These are phyloP conservation scores for Silurus glanis DNA, from an alignment of 2,113 vertebrate species.

Conservation along the genomic window DNA sequence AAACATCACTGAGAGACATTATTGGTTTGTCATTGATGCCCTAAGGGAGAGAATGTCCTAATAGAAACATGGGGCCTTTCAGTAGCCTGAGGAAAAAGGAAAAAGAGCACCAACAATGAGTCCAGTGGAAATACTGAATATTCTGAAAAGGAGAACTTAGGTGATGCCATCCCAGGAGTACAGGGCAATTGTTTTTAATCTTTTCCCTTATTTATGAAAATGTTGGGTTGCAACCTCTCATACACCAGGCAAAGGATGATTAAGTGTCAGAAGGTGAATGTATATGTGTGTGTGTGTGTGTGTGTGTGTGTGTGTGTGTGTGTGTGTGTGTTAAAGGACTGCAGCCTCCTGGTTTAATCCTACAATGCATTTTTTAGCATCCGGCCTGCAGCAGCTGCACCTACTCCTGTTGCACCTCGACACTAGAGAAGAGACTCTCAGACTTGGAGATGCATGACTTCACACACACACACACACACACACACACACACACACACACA, in stretches of 20 bases:
- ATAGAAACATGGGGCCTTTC: neutral
- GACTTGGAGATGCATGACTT: conserved; percentile 14
- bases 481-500: too few species aligned
- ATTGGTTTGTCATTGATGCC: conserved; percentile 22
- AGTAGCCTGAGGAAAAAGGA: neutral
- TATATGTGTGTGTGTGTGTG: conserved; percentile 8
- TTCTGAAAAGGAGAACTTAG: neutral
- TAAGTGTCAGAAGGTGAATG: neutral
- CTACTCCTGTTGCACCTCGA: conserved; percentile 27
- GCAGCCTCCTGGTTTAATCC: conserved; percentile 18
- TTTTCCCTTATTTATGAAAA: too few species aligned
- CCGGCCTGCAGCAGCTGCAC: conserved; percentile 43
- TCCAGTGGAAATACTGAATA: neutral
- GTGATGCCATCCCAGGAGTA: neutral
- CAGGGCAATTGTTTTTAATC: neutral
- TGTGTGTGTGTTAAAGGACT: conserved; percentile 3
- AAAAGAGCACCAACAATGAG: neutral
- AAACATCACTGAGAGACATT: conserved; percentile 55
- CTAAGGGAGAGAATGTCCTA: neutral
- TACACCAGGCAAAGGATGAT: neutral
- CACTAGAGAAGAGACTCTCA: conserved; percentile 4
- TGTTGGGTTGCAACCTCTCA: too few species aligned
- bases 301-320: conserved; percentile 14
- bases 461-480: neutral
- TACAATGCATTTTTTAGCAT: conserved; percentile 27